These are phyloP conservation scores for Anomalospiza imberbis DNA, from an alignment of 2,797 vertebrate genomes.

Conservation along the genomic window DNA sequence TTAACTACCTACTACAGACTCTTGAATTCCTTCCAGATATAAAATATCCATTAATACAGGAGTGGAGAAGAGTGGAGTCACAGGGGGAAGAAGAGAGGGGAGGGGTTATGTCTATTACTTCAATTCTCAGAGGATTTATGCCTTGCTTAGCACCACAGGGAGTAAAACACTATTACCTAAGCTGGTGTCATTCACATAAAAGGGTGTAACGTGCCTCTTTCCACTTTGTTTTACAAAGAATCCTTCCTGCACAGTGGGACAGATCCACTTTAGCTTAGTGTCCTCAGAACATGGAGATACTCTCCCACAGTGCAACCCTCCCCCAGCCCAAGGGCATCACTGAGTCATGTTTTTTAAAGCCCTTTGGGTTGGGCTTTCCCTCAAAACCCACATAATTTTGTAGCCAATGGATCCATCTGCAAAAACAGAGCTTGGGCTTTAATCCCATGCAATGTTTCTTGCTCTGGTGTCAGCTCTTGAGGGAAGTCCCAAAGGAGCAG, in stretches of 20 bases:
- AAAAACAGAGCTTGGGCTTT: not conserved
- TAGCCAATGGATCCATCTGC: not conserved
- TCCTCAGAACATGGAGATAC: not conserved
- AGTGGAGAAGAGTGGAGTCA: constrained; percentile 56
- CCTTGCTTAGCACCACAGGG: constrained; percentile 46
- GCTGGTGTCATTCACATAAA: constrained; percentile 24
- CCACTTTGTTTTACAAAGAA: not conserved
- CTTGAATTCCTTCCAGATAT: constrained; percentile 70
- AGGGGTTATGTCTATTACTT: constrained; percentile 38
- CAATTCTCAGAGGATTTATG: constrained; percentile 57
- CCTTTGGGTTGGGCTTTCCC: not conserved
- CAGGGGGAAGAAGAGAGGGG: constrained; percentile 28
- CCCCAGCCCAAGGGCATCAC: not conserved
- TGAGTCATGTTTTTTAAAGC: not conserved
- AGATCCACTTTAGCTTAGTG: not conserved
- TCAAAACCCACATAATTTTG: not conserved
- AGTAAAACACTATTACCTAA: constrained; percentile 36
- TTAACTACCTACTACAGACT: constrained; percentile 70
- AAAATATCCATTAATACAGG: constrained; percentile 63
- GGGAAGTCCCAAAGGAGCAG: not conserved
- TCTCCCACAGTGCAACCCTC: not conserved
- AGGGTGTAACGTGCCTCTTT: not conserved
- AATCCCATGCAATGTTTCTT: not conserved
- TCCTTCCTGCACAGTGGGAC: not conserved
- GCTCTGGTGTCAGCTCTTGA: not conserved